Conservation (phyloP, 2,888 invertebrate species). For the Calameuta idolon region DNA sequence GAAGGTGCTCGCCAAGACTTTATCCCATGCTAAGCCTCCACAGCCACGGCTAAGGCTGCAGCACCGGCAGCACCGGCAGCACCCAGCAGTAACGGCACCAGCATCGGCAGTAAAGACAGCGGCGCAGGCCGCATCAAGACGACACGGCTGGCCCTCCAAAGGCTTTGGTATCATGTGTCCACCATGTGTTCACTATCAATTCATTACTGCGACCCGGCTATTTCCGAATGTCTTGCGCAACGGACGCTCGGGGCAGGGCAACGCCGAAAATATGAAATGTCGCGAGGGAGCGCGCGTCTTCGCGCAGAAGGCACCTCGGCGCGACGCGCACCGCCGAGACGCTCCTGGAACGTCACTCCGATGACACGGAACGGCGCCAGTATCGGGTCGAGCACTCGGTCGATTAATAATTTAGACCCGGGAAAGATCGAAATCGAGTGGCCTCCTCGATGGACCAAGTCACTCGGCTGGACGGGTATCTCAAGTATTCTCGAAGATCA, state of each 20-base stretch:
- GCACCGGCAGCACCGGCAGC: conserved; percentile 40
- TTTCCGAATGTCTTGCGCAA: conserved; percentile 60
- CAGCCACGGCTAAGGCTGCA: conserved; percentile 55
- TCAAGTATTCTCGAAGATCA: neutral
- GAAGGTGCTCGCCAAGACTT: conserved; percentile 48
- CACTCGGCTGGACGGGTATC: neutral
- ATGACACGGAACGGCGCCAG: neutral
- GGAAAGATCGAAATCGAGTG: too few relatives aligned
- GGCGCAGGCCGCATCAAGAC: conserved; percentile 14
- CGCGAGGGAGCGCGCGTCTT: conserved; percentile 13
- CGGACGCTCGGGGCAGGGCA: conserved; percentile 10
- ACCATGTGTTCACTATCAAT: conserved; percentile 63
- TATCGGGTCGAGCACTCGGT: neutral
- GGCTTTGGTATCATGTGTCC: conserved; percentile 37
- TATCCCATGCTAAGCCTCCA: conserved; percentile 45
- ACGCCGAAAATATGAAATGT: conserved; percentile 32
- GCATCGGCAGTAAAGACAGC: conserved; percentile 28
- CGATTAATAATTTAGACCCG: neutral
- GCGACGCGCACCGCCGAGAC: neutral
- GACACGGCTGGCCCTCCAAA: conserved; percentile 18
- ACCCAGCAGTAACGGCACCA: conserved; percentile 18
- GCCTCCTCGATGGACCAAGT: neutral
- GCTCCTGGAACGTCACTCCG: neutral
- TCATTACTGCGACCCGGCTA: conserved; percentile 54
- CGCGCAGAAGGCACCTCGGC: neutral